Base-by-base conservation (phyloP, 1,140 invertebrate species). In the Scaptomyza graminum region DNA sequence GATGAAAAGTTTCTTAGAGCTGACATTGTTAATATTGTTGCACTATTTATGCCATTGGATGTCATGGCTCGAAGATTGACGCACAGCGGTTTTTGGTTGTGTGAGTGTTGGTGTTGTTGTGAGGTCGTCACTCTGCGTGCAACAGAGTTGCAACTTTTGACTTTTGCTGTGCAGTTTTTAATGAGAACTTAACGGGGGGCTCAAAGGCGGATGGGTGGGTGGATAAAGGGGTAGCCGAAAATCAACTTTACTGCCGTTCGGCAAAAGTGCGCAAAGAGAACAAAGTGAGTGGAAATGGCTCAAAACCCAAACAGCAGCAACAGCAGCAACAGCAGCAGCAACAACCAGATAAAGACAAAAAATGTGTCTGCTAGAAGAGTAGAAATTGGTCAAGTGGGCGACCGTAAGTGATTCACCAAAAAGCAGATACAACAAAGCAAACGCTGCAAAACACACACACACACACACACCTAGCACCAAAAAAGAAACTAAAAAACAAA, bases 301-400 rank as follows among this genome's bases (percentile, higher is more conserved):
- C 7, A 31, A 43, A 39, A 31, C 28, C n/a, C 8, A 6, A 52
- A 31, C 51, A 34, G 31, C 51, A 37, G 9, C 15, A 34, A 37
- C 15, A 52, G 11, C 13, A 52, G 31, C 51, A 52, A 15, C 15
- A 31, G 31, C 15, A 52, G 11, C 13, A 37, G 13, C 15, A 52
- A 37, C 69, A 74, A 73, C 64, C 46, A 71, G 57, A 74, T 59
- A 34, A 46, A 34, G 47, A 39, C 31, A 37, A 71, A 56, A 41
- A 34, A 28, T 5, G 49, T 9, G 22, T 52, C 31, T 22, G 18
- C 18, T 3, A 1, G 18, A 41, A 13, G 51, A 52, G 43, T 18
- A 77, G 72, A 34, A 70, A 50, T 56, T 77, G 76, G 74, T 79
- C 76, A 79, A 70, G 70, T 79, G 64, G 74, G 67, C 55, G 70